Base-by-base conservation (phyloP, 2,888 invertebrate species). In the Emmelina monodactyla region DNA sequence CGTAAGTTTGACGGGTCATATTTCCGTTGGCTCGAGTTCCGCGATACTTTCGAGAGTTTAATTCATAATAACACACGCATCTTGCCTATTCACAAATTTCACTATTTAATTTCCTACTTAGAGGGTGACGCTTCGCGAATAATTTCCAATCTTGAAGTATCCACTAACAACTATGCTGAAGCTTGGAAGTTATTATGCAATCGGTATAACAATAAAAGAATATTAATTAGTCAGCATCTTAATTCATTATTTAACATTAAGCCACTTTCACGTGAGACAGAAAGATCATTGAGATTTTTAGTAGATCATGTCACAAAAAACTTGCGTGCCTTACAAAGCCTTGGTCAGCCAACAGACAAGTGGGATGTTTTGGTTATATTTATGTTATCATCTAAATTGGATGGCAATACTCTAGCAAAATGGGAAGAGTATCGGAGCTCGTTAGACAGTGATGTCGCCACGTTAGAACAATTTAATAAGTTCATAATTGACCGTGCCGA, bases 11-110 rank as follows among this genome's bases (percentile, higher is more conserved):
- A 48, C 16, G 50, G 50, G 0, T 14, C 44, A 13, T 44, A 44
- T 35, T 46, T 47, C 22, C 42, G 39, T 3, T 50, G 47, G 47
- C 29, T 50, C 2, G 45, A 49, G 16, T 50, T 47, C 30, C 40
- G 45, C 2, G 48, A 50, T 14, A 46, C 44, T 0, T 47, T 40
- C 32, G 22, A 28, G 29, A 40, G n/a, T 22, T 22, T 52, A 10
- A 38, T 49, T n/a, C 50, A 52, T 22, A 43, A 44, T 2, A 51
- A 49, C 28, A 29, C 36, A 2, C 43, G 37, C 4, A 44, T 50
- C n/a, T 13, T 40, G 5, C 12, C 35, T 1, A 44, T 49, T 6
- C 41, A 48, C 14, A 44, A 46, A 22, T 48, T 43, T 31, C 38
- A 48, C 28, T 46, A 45, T 34, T 25, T 48, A 3, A 33, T 31